A percentile compares a stretch with the other conserved stretches of the same genome.
These are phyloP conservation scores for Lateolabrax maculatus DNA, from an alignment of 2,797 vertebrate genomes.

Conservation along the genomic window DNA sequence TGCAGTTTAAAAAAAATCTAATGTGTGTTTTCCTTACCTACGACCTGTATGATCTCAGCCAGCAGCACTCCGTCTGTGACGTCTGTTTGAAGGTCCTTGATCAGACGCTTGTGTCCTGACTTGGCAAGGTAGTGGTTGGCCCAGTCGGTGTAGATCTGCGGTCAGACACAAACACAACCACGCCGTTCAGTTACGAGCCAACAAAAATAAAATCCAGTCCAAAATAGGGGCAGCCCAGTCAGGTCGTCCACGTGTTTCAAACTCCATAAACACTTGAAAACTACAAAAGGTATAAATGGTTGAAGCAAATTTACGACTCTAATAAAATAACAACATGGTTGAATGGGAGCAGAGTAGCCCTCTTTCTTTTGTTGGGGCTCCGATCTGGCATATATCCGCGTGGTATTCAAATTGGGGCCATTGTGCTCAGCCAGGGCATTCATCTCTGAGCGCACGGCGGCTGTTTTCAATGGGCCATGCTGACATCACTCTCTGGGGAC, in stretches of 20 bases:
- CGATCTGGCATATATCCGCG: slow-evolving; percentile 80
- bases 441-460: slow-evolving; percentile 81
- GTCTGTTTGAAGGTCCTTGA: slow-evolving; percentile 98
- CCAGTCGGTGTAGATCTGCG: slow-evolving; percentile 99
- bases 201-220: slow-evolving; percentile 45
- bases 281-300: slow-evolving; percentile 71
- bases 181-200: slow-evolving; percentile 37
- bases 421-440: slow-evolving; percentile 86
- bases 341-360: slow-evolving; percentile 75
- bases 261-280: slow-evolving; percentile 77
- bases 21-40: slow-evolving; percentile 88
- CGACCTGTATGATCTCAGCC: slow-evolving; percentile 98
- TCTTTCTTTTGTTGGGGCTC: slow-evolving; percentile 81
- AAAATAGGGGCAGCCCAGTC: slow-evolving; percentile 24
- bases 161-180: slow-evolving; percentile 65
- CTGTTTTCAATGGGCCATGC: slow-evolving; percentile 84
- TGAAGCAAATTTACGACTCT: slow-evolving; percentile 73
- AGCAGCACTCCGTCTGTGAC: slow-evolving; percentile 96
- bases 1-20: background rate
- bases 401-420: slow-evolving; percentile 90
- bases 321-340: slow-evolving; percentile 79
- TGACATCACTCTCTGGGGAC: slow-evolving; percentile 86
- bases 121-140: slow-evolving; percentile 98
- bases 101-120: slow-evolving; percentile 96
- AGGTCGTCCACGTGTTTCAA: slow-evolving; percentile 58